These are phyloP conservation scores for Mus caroli DNA, from an alignment of 2,797 vertebrate species.

Conservation along the genomic window DNA sequence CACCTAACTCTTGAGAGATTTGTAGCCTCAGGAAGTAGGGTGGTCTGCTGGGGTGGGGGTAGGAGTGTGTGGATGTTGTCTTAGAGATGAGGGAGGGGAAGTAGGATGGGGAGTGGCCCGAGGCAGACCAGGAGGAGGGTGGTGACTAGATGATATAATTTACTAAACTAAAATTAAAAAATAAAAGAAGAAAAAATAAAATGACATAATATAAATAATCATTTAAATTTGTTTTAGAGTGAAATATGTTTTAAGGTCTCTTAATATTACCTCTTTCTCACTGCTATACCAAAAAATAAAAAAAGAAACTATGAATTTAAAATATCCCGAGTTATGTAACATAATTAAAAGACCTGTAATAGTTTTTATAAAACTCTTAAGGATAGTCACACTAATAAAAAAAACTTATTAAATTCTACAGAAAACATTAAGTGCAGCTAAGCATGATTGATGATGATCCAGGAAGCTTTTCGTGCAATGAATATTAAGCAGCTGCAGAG, in stretches of 20 bases:
- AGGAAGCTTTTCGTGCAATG: conserved; percentile 81
- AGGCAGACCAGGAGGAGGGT: not conserved
- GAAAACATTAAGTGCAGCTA: conserved; percentile 87
- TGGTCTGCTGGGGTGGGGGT: not conserved
- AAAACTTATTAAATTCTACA: conserved; percentile 84
- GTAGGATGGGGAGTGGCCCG: not conserved
- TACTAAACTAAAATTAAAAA: not conserved
- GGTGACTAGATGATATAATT: not conserved
- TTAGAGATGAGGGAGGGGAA: not conserved
- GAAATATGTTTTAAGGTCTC: no score
- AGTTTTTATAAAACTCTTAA: conserved; percentile 84
- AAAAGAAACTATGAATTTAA: conserved; percentile 79
- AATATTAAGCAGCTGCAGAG: conserved; percentile 85
- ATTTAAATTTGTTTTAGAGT: not conserved
- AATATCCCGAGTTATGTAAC: conserved; percentile 80
- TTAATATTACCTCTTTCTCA: not conserved
- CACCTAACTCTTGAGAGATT: not conserved
- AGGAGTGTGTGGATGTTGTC: not conserved
- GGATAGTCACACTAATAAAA: conserved; percentile 85
- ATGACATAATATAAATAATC: not conserved
- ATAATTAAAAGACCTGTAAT: conserved; percentile 87
- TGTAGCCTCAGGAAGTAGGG: not conserved
- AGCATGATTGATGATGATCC: conserved; percentile 88
- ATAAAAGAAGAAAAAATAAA: conserved; percentile 3
- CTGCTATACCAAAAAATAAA: conserved; percentile 73